Percentiles rank a stretch among this genome's conserved stretches.
Conservation (phyloP, 2,113 vertebrate species). For the Ciconia stormi region DNA sequence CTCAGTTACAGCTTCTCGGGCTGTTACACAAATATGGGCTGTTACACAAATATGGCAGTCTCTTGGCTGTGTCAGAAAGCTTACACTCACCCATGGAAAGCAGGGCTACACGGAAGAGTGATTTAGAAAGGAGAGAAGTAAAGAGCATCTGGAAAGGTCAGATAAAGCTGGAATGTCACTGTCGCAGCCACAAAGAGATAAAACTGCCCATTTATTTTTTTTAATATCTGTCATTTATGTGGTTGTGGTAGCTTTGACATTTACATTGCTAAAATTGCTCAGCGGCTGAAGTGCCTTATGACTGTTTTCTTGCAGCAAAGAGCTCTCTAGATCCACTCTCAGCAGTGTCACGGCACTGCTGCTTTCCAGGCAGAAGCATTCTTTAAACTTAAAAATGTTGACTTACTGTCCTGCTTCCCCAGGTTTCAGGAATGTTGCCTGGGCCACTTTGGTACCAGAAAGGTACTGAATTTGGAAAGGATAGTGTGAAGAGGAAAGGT, state of each 20-base stretch:
- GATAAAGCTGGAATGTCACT: conserved; percentile 46
- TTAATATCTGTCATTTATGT: conserved; percentile 15
- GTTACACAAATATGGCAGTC: not conserved
- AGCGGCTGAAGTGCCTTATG: not conserved
- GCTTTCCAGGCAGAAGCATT: not conserved
- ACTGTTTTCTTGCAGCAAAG: not conserved
- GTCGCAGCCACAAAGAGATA: not conserved
- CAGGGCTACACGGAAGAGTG: not conserved
- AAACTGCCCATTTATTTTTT: not conserved
- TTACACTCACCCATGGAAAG: not conserved
- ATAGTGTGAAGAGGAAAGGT: not conserved
- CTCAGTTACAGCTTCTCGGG: not conserved
- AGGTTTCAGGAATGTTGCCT: not conserved
- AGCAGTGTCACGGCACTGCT: not conserved
- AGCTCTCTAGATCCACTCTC: not conserved
- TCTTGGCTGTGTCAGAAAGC: not conserved
- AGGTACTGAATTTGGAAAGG: not conserved
- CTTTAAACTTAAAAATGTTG: not conserved
- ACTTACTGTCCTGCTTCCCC: not conserved
- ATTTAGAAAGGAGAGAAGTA: conserved; percentile 9
- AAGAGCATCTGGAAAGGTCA: conserved; percentile 56
- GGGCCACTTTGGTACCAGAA: not conserved
- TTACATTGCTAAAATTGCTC: conserved; percentile 36
- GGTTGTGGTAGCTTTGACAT: not conserved
- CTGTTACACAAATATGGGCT: not conserved